Conservation (phyloP, 2,888 invertebrate species). For the Noctua comes region DNA sequence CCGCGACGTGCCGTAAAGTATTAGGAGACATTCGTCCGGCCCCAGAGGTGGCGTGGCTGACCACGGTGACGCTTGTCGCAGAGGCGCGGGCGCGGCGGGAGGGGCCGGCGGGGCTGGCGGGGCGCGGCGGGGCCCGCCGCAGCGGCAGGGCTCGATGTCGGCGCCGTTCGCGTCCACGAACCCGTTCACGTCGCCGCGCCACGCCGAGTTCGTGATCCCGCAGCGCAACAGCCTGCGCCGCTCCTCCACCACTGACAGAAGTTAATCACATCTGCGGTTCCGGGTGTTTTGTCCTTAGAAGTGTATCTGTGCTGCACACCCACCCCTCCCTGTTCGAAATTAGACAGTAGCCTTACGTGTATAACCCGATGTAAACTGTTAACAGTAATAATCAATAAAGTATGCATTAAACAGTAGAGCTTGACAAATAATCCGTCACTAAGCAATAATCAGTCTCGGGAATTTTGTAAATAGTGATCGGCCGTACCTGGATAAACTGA, state of each 20-base stretch:
- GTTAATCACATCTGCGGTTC: slow-evolving; percentile 56
- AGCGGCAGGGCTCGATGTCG: slow-evolving; percentile 78
- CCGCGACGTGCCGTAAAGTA: slow-evolving; percentile 42
- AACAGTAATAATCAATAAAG: slow-evolving; percentile 44
- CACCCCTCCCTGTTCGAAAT: slow-evolving; percentile 44
- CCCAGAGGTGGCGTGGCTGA: slow-evolving; percentile 44
- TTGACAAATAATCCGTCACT: slow-evolving; percentile 45
- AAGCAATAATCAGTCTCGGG: slow-evolving; percentile 53
- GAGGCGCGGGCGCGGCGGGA: slow-evolving; percentile 39
- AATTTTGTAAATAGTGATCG: slow-evolving; percentile 42
- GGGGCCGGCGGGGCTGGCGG: slow-evolving; percentile 72
- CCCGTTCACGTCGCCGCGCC: slow-evolving; percentile 83
- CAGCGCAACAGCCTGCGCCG: slow-evolving; percentile 80
- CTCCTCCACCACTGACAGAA: slow-evolving; percentile 79
- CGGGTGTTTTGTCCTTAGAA: slow-evolving; percentile 41
- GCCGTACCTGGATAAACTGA: background rate
- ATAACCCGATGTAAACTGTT: slow-evolving; percentile 48
- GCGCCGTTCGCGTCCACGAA: slow-evolving; percentile 82
- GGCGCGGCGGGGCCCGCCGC: slow-evolving; percentile 64
- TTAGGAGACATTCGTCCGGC: slow-evolving; percentile 46
- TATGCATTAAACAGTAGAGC: slow-evolving; percentile 40
- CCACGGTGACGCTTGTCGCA: slow-evolving; percentile 63
- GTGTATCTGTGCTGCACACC: slow-evolving; percentile 37
- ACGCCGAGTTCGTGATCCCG: slow-evolving; percentile 88
- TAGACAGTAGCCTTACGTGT: slow-evolving; percentile 57